Evolutionary conservation across 2,797 vertebrate species (phyloP).

Genomic region (Schizopygopsis malacanthus): DNA sequence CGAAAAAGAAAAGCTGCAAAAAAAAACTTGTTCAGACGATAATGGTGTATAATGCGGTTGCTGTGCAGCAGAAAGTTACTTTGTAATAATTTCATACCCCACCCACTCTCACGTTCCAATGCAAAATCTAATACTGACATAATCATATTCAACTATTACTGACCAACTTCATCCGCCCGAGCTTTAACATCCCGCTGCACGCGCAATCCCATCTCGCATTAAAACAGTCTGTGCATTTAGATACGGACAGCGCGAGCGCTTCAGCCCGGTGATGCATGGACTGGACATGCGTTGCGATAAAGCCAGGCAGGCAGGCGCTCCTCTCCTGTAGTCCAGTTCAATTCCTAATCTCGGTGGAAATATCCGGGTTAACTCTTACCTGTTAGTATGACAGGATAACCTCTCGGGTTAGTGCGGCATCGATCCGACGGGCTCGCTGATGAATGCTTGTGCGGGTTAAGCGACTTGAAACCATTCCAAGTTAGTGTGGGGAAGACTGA

Average conservation of each 20-base stretch:
- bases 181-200: conserved; percentile 36
- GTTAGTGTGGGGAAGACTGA: conserved; percentile 94
- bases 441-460: conserved; percentile 84
- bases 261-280: conserved; percentile 64
- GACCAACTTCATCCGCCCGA: conserved; percentile 49
- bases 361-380: conserved; percentile 83
- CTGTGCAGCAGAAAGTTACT: conserved; percentile 85
- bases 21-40: conserved; percentile 78
- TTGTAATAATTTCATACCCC: conserved; percentile 73
- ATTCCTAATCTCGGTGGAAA: conserved; percentile 67
- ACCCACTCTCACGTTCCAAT: conserved; percentile 74
- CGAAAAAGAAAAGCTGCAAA: conserved; percentile 46
- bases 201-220: conserved; percentile 28
- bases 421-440: conserved; percentile 85
- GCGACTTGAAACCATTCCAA: conserved; percentile 96
- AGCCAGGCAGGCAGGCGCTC: conserved; percentile 59
- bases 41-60: conserved; percentile 80
- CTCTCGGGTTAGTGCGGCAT: conserved; percentile 85
- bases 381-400: conserved; percentile 84
- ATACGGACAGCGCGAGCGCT: conserved; percentile 50
- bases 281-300: conserved; percentile 54
- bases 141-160: conserved; percentile 27
- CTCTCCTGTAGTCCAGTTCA: conserved; percentile 63
- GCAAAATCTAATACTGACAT: conserved; percentile 47
- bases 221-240: conserved; percentile 37